A percentile compares a stretch with the other conserved stretches of the same genome.
These are phyloP conservation scores for Leptosomus discolor DNA, from an alignment of 2,113 vertebrate species.

Conservation along the genomic window DNA sequence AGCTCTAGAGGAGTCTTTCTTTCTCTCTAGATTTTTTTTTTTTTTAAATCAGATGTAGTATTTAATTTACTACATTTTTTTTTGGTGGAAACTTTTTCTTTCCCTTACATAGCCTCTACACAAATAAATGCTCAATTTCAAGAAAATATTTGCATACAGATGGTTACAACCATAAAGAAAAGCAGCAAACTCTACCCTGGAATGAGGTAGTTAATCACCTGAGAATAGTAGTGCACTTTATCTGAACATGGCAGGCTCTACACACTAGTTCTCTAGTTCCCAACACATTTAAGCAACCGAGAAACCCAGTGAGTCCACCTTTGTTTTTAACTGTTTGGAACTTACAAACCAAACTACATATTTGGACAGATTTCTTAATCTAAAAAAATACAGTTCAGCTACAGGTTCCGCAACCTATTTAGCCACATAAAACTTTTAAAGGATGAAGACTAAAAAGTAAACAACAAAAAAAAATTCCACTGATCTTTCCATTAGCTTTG, in stretches of 20 bases:
- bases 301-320: background rate
- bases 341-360: background rate
- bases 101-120: background rate
- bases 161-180: background rate
- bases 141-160: background rate
- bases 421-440: slow-evolving; percentile 30
- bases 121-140: background rate
- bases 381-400: background rate
- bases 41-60: background rate
- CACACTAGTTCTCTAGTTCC: background rate
- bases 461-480: slow-evolving; percentile 3
- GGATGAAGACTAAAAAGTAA: slow-evolving; percentile 11
- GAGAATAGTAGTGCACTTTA: background rate
- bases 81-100: background rate
- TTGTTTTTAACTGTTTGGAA: background rate
- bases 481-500: slow-evolving; percentile 28
- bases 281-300: background rate
- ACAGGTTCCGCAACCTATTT: slow-evolving; percentile 26
- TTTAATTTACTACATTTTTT: background rate
- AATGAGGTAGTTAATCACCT: background rate
- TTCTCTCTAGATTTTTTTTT: background rate
- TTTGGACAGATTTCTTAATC: background rate
- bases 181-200: background rate
- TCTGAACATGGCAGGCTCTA: background rate
- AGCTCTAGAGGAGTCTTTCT: background rate